Conservation (phyloP, 2,797 vertebrate genomes). For the Trachops cirrhosus region DNA sequence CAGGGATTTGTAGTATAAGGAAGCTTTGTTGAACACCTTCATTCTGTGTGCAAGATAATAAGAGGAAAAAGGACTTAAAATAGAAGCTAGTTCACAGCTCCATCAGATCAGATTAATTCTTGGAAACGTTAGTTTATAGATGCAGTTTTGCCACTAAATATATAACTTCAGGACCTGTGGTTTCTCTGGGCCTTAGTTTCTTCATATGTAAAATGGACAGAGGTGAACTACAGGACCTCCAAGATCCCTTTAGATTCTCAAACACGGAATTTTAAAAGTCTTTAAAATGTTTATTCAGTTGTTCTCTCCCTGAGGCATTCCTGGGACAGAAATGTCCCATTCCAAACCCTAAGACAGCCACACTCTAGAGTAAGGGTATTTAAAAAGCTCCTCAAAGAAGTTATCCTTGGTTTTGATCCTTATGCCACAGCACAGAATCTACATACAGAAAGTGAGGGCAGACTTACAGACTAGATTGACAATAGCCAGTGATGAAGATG, state of each 20-base stretch:
- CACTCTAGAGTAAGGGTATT: neutral
- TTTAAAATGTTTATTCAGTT: slow-evolving; percentile 34
- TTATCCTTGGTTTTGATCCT: slow-evolving; percentile 24
- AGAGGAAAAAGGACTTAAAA: slow-evolving; percentile 14
- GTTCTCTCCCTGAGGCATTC: slow-evolving; percentile 6
- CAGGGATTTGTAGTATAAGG: neutral
- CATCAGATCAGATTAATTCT: neutral
- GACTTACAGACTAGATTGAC: neutral
- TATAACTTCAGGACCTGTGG: neutral
- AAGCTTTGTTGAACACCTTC: neutral
- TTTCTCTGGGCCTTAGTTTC: neutral
- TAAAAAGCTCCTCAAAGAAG: neutral
- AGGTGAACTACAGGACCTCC: neutral
- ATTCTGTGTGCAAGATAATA: neutral
- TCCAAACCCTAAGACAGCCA: neutral
- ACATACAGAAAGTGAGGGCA: neutral
- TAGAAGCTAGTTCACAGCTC: neutral
- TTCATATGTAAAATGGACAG: slow-evolving; percentile 23
- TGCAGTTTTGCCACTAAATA: slow-evolving; percentile 26
- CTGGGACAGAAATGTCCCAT: neutral
- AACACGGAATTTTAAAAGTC: neutral
- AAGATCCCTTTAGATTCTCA: slow-evolving; percentile 21
- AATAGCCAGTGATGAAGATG: neutral
- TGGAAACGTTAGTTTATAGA: slow-evolving; percentile 6
- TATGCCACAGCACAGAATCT: neutral